Conservation (phyloP, 2,113 vertebrate genomes). For the Casuarius casuarius region DNA sequence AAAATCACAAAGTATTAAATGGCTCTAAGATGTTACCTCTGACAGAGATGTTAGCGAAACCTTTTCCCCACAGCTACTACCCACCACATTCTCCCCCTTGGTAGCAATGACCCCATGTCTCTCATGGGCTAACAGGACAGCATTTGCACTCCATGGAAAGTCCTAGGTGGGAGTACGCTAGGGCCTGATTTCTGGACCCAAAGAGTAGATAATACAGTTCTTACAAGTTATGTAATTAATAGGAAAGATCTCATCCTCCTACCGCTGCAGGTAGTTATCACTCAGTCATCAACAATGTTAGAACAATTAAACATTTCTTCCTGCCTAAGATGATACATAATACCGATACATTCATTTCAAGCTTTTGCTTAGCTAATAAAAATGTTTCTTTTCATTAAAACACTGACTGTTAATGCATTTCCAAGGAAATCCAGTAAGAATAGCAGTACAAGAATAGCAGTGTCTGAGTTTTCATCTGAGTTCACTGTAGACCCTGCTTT, state of each 20-base stretch:
- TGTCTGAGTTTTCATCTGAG: neutral
- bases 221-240: neutral
- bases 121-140: rapidly evolving
- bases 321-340: neutral
- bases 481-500: neutral
- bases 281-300: neutral
- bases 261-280: neutral
- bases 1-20: neutral
- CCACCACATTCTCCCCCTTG: neutral
- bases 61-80: neutral
- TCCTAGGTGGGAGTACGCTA: neutral
- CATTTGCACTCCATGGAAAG: neutral
- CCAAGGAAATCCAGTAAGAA: neutral
- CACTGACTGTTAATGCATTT: neutral
- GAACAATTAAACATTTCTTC: neutral
- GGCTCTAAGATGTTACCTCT: neutral
- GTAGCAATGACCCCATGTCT: neutral
- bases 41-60: neutral
- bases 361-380: neutral
- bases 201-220: neutral
- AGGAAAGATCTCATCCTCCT: neutral
- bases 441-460: neutral
- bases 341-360: neutral
- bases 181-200: neutral
- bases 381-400: neutral